phyloP scores from a whole-genome alignment of 2,113 vertebrate genomes.

The Oceanodroma tethys region DNA sequence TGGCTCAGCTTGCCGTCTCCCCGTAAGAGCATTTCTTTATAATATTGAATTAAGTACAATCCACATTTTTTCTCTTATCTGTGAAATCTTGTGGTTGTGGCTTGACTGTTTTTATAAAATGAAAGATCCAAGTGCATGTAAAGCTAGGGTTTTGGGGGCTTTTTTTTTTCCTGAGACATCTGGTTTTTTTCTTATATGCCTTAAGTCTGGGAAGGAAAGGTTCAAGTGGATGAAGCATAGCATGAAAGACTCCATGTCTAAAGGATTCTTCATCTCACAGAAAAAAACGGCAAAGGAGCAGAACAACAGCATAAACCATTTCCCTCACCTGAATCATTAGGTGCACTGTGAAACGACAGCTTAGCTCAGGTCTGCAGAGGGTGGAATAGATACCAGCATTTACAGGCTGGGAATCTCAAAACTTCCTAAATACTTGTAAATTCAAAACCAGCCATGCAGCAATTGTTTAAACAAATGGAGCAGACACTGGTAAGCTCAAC shows the following conservation, averaged over 20 bases:
- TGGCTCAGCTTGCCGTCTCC: slow-evolving; percentile 70
- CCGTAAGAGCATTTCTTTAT: slow-evolving; percentile 74
- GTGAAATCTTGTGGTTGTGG: slow-evolving; percentile 80
- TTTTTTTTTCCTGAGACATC: slow-evolving; percentile 64
- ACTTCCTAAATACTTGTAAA: slow-evolving; percentile 46
- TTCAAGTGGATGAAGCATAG: slow-evolving; percentile 48
- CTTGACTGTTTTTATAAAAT: slow-evolving; percentile 79
- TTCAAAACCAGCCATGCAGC: background rate
- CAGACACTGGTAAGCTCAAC: background rate
- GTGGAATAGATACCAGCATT: background rate
- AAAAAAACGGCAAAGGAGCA: background rate
- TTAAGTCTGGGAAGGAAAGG: slow-evolving; percentile 53
- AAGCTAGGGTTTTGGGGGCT: slow-evolving; percentile 52
- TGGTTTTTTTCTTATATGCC: slow-evolving; percentile 48
- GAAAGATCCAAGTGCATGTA: slow-evolving; percentile 80
- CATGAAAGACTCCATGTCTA: slow-evolving; percentile 37
- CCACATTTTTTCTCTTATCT: slow-evolving; percentile 80
- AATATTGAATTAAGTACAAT: slow-evolving; percentile 83
- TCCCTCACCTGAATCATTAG: background rate
- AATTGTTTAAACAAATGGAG: slow-evolving; percentile 29
- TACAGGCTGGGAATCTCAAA: slow-evolving; percentile 13
- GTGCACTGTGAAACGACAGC: background rate
- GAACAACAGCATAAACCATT: background rate
- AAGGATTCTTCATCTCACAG: slow-evolving; percentile 36
- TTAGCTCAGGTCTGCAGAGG: background rate